Percentiles rank a stretch among this genome's conserved stretches.
Evolutionary conservation across 2,888 invertebrate genomes (phyloP).

Genomic region (Exocentrus adspersus): DNA sequence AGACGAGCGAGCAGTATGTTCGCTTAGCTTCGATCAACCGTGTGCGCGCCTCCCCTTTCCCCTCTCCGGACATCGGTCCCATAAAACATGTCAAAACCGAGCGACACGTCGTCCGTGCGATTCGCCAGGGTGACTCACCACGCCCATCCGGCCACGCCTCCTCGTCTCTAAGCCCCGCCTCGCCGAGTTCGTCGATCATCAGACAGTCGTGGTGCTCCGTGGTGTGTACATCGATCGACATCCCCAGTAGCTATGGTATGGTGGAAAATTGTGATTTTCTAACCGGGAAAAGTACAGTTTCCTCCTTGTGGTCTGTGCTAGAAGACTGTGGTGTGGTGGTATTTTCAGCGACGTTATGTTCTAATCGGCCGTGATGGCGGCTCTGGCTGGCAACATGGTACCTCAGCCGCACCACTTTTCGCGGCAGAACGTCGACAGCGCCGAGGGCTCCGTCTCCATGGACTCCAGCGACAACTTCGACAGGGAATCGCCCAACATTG

Average conservation of each 20-base stretch:
- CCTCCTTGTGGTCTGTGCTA: slow-evolving; percentile 3
- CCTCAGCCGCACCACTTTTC: slow-evolving; percentile 54
- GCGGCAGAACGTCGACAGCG: slow-evolving; percentile 54
- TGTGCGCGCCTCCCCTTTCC: slow-evolving; percentile 52
- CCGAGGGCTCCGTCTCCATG: slow-evolving; percentile 59
- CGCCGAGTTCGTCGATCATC: slow-evolving; percentile 49
- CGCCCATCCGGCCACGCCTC: slow-evolving; percentile 49
- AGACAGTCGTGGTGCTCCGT: slow-evolving; percentile 59
- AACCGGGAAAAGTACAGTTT: not conserved
- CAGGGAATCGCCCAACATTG: slow-evolving; percentile 60
- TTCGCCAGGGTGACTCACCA: slow-evolving; percentile 50
- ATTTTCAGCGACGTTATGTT: slow-evolving; percentile 9
- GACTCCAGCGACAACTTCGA: slow-evolving; percentile 60
- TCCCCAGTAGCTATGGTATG: slow-evolving; percentile 22
- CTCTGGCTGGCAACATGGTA: slow-evolving; percentile 52
- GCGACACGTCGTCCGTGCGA: slow-evolving; percentile 51
- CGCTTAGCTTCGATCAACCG: slow-evolving; percentile 32
- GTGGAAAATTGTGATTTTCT: slow-evolving; percentile 4
- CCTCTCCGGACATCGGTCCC: slow-evolving; percentile 47
- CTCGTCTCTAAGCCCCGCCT: slow-evolving; percentile 56
- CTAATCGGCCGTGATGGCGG: slow-evolving; percentile 49
- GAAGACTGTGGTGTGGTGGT: slow-evolving; percentile 18
- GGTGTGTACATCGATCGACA: slow-evolving; percentile 55
- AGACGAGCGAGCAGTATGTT: slow-evolving; percentile 52
- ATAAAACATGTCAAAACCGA: slow-evolving; percentile 57